Base-by-base conservation (phyloP, 2,888 invertebrate genomes). In the Drosophila histrio region DNA sequence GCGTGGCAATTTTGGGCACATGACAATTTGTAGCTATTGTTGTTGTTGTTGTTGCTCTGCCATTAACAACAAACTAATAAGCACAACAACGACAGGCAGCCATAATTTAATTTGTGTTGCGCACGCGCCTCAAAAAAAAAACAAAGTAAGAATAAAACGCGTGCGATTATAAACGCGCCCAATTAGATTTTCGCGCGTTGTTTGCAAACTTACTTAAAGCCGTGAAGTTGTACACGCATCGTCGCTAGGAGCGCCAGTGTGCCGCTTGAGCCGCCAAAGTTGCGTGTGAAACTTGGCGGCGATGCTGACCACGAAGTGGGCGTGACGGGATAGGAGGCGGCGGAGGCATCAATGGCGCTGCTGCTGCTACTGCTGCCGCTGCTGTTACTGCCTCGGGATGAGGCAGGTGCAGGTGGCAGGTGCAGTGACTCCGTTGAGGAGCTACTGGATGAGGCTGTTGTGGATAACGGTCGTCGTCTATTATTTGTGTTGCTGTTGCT, bases 1-100 rank as follows among this genome's bases (percentile, higher is more conserved):
- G 78, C 75, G 72, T 84, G 75, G 72, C 87, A 83, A 88, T 88
- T 88, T 84, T 56, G 66, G 87, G 62, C 83, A 88, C 89, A 84
- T 84, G 89, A 88, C 87, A 87, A 64, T 80, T 70, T 80, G 9
- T 41, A 60, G 38, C 28, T 41, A 17, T 30, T 46, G n/a, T 41
- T 43, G 36, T 34, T 59, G 50, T 50, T 63, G 19, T 50, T 53
- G 39, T n/a, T 56, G 11, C 36, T 58, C 36, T 43, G 32, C 24
- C 60, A 54, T 67, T 67, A 21, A 63, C 46, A 41, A 19, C 26
- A 53, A 32, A 17, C 22, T 19, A 43, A 22, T 43, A 61, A 34
- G 24, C 38, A 3, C 30, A 52, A 30, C 66, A 59, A 32, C 26
- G 54, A 26, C 34, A 9, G 9, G 24, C 49, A 41, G 50, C 46